Evolutionary conservation across 2,888 invertebrate genomes (phyloP).

Genomic region (Cactoblastis cactorum): DNA sequence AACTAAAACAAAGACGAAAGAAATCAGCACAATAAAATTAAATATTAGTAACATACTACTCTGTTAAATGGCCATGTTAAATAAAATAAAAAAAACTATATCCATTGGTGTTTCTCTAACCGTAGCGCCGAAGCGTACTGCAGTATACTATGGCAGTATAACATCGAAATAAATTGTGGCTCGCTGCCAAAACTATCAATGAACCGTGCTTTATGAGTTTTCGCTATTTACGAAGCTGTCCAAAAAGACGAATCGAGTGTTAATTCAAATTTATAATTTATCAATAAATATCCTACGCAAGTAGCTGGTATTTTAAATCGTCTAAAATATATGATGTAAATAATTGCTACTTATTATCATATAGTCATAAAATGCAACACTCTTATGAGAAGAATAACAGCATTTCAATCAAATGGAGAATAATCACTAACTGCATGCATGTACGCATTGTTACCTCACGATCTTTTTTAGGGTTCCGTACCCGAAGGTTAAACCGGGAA

Average conservation of each 20-base stretch:
- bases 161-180: neutral
- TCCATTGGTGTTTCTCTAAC: neutral
- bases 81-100: neutral
- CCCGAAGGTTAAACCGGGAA: no score
- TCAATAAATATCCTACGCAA: neutral
- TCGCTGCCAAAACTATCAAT: conserved; percentile 1
- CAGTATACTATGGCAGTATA: neutral
- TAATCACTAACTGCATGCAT: no score
- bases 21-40: no score
- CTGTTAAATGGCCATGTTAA: no score
- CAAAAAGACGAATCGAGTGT: neutral
- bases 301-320: neutral
- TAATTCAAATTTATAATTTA: neutral
- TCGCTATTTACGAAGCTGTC: neutral
- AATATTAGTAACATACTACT: neutral
- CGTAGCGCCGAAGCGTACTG: neutral
- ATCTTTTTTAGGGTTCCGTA: no score
- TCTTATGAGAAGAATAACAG: no score
- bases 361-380: no score
- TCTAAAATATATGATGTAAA: no score
- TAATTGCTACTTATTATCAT: no score
- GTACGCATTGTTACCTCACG: no score
- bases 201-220: conserved; percentile 1
- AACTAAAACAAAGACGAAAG: no score
- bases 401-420: no score